Evolutionary conservation across 2,113 vertebrate genomes (phyloP).

Genomic region (Indri indri): DNA sequence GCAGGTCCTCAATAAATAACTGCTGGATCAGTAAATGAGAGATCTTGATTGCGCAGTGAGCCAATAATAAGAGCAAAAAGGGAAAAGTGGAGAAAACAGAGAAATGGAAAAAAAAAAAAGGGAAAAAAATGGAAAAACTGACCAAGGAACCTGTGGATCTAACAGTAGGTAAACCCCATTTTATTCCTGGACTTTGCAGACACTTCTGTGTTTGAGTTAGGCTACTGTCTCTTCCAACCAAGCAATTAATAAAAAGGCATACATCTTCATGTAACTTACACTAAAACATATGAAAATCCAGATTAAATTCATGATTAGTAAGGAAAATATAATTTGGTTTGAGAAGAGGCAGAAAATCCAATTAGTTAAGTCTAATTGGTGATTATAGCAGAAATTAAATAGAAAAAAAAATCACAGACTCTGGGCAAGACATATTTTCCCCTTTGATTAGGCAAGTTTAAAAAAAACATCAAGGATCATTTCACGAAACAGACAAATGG

Average conservation of each 20-base stretch:
- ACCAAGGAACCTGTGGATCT: not conserved
- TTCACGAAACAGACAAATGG: not conserved
- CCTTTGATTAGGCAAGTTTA: not conserved
- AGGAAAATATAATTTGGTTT: not conserved
- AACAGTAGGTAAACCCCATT: not conserved
- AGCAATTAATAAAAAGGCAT: not conserved
- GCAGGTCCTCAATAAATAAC: not conserved
- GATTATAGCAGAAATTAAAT: not conserved
- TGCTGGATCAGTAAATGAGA: not conserved
- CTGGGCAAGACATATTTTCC: not conserved
- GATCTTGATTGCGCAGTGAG: not conserved
- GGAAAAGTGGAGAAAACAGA: not conserved
- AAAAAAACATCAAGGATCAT: not conserved
- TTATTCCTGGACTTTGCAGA: not conserved
- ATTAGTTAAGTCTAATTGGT: not conserved
- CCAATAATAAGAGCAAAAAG: not conserved
- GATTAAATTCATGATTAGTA: constrained; percentile 14
- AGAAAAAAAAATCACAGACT: not conserved
- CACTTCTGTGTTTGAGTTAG: not conserved
- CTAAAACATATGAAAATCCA: not conserved
- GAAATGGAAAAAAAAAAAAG: too few relatives aligned
- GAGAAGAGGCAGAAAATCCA: not conserved
- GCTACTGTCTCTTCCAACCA: not conserved
- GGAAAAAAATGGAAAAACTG: not conserved
- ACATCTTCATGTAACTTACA: not conserved